These are phyloP conservation scores for Scelioninae gen. 2 DNA, from an alignment of 2,888 invertebrate genomes.

Conservation along the genomic window DNA sequence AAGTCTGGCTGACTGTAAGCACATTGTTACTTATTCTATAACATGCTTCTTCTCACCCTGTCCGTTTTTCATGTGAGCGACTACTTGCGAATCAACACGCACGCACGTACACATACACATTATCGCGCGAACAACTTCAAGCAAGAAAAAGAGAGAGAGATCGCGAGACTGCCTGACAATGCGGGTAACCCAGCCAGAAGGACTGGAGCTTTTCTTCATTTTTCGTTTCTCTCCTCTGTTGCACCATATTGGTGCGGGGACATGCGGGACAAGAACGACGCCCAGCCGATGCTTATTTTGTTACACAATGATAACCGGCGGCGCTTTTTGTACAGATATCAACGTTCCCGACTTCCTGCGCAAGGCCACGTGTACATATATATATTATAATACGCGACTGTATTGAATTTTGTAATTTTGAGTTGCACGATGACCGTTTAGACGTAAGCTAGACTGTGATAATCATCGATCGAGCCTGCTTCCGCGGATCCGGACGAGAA, in stretches of 20 bases:
- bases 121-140: slow-evolving; percentile 13
- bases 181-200: slow-evolving; percentile 62
- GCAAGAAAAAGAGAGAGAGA: slow-evolving; percentile 50
- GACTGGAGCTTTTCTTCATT: slow-evolving; percentile 58
- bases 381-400: slow-evolving; percentile 28
- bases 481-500: slow-evolving; percentile 27
- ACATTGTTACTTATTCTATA: slow-evolving; percentile 3
- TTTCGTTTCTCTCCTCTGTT: slow-evolving; percentile 53
- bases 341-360: slow-evolving; percentile 25
- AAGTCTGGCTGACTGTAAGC: too few species aligned
- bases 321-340: slow-evolving; percentile 35
- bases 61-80: slow-evolving; percentile 18
- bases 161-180: slow-evolving; percentile 59
- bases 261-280: slow-evolving; percentile 33
- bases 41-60: slow-evolving; percentile 16
- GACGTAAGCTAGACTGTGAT: slow-evolving; percentile 73
- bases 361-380: slow-evolving; percentile 48
- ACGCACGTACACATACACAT: slow-evolving; percentile 48
- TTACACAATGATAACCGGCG: slow-evolving; percentile 25
- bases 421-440: slow-evolving; percentile 62
- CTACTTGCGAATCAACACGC: slow-evolving; percentile 40
- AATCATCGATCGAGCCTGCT: slow-evolving; percentile 69
- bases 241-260: slow-evolving; percentile 74
- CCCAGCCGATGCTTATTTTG: slow-evolving; percentile 41
- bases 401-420: slow-evolving; percentile 42